Conservation (phyloP, 2,888 invertebrate genomes). For the Chaetogeoica ovagalla region DNA sequence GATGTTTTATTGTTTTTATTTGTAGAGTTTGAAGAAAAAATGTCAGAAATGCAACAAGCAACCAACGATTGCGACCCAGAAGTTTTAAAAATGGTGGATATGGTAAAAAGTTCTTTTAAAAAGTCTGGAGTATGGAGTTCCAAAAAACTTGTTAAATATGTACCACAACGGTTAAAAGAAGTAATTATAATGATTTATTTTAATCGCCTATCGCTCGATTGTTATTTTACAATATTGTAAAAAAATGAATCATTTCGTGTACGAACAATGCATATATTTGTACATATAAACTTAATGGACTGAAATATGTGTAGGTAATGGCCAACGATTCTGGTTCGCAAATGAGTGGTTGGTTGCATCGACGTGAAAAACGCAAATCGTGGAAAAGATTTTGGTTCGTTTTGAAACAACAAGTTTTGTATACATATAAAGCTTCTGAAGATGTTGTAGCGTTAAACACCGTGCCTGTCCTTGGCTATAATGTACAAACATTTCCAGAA, state of each 20-base stretch:
- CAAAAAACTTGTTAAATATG: slow-evolving; percentile 56
- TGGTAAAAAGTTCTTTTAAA: slow-evolving; percentile 56
- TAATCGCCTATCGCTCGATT: background rate
- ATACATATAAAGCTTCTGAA: slow-evolving; percentile 64
- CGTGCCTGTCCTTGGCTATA: slow-evolving; percentile 63
- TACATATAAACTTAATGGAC: background rate
- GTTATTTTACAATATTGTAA: too few relatives aligned
- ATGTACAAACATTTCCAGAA: slow-evolving; percentile 57
- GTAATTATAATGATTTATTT: slow-evolving; percentile 54
- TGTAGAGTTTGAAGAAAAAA: slow-evolving; percentile 57
- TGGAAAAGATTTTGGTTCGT: slow-evolving; percentile 66
- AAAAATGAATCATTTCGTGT: too few relatives aligned
- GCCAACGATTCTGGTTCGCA: slow-evolving; percentile 63
- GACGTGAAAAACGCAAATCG: slow-evolving; percentile 58
- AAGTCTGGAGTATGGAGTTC: slow-evolving; percentile 56
- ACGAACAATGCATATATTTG: too few relatives aligned
- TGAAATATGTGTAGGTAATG: slow-evolving; percentile 59
- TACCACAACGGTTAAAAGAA: slow-evolving; percentile 59
- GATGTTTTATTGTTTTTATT: slow-evolving; percentile 25
- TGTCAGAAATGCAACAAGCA: slow-evolving; percentile 33
- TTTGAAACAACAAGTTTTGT: slow-evolving; percentile 63
- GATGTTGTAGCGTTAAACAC: slow-evolving; percentile 63
- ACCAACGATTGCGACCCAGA: slow-evolving; percentile 55
- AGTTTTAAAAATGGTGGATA: slow-evolving; percentile 54
- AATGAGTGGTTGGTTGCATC: slow-evolving; percentile 64